Evolutionary conservation across 2,113 vertebrate species (phyloP).

Genomic region (Sturnus vulgaris): DNA sequence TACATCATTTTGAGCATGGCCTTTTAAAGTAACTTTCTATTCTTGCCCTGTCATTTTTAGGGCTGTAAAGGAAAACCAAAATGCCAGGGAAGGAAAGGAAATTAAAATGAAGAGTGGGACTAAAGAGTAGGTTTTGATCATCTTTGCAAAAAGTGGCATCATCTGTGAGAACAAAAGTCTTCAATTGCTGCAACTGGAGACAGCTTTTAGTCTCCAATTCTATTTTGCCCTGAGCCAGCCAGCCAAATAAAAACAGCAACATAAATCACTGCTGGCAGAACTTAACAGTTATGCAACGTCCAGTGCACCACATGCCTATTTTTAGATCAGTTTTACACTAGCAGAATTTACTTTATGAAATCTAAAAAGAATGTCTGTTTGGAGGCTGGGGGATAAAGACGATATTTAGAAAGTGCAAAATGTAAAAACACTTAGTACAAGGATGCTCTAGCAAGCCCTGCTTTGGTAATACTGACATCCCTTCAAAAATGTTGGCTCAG

Average conservation of each 20-base stretch:
- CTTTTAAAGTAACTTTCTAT: conserved; percentile 32
- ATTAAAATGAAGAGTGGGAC: neutral
- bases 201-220: conserved; percentile 39
- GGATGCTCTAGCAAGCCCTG: neutral
- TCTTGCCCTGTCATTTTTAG: conserved; percentile 14
- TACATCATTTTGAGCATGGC: neutral
- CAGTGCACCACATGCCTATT: conserved; percentile 21
- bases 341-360: conserved; percentile 37
- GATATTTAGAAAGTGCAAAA: neutral
- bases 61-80: neutral
- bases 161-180: conserved; percentile 14
- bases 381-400: neutral
- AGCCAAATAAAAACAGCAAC: conserved; percentile 42
- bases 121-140: neutral
- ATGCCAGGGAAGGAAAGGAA: neutral
- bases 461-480: neutral
- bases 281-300: conserved; percentile 39
- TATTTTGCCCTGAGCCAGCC: conserved; percentile 23
- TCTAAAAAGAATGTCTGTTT: conserved; percentile 48
- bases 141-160: conserved; percentile 15
- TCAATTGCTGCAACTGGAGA: neutral
- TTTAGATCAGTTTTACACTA: conserved; percentile 47
- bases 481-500: neutral
- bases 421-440: neutral
- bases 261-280: conserved; percentile 63